Evolutionary conservation across 2,888 invertebrate genomes (phyloP), one percentile per base, ranked within the genome.

Genomic region (Caenorhabditis angaria): DNA sequence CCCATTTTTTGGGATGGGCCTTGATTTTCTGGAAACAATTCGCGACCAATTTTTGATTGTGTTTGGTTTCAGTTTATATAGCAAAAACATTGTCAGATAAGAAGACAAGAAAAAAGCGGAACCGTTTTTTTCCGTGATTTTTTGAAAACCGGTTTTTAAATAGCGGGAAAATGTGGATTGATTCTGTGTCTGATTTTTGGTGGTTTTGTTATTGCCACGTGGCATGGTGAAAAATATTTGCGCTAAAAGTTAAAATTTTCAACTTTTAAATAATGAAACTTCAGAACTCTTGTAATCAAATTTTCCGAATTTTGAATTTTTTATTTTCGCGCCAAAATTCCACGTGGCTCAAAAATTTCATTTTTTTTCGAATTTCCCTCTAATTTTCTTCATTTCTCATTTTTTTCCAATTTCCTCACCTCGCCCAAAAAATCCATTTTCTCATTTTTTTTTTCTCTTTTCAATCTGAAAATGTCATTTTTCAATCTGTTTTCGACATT

Each of bases 391-490:
- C n/a, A n/a, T n/a, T n/a, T n/a, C n/a, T n/a, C n/a, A n/a, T n/a
- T n/a, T n/a, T n/a, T n/a, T n/a, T n/a, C n/a, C n/a, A n/a, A n/a
- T n/a, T n/a, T n/a, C n/a, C n/a, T n/a, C n/a, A n/a, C n/a, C n/a
- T n/a, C n/a, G n/a, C n/a, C n/a, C 41, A 18, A 18, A 29, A 10
- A 18, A 22, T 22, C 35, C 27, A 25, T 51, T 65, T 60, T 53
- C 41, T 47, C 29, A 20, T 47, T 20, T 5, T 18, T 20, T 41
- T 14, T 14, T 64, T 64, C 32, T 25, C 25, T 51, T 57, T 58
- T 32, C 56, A 41, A 51, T 47, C 25, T 59, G 59, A 53, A 54
- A 53, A 59, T 53, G 55, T 50, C 56, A 55, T 66, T 66, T 66
- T 66, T 25, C 53, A 41, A 50, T 55, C 29, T 54, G 27, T 55